Evolutionary conservation across 1,140 invertebrate species (phyloP).

Genomic region (Drosophila kanapiae): DNA sequence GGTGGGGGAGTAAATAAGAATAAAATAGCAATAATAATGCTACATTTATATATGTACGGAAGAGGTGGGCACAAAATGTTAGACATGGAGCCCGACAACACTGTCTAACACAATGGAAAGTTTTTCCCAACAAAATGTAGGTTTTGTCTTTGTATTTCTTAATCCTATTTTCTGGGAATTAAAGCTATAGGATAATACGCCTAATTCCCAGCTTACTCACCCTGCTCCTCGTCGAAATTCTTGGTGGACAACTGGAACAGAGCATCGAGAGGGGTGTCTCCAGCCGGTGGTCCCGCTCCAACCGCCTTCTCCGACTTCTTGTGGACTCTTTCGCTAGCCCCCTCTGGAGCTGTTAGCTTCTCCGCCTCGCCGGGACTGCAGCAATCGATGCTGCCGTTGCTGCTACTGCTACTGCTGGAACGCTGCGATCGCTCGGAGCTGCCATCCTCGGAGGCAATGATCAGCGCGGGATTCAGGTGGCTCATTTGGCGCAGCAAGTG

Average conservation of each 20-base stretch:
- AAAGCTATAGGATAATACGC: background rate
- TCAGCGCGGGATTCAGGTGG: slow-evolving; percentile 71
- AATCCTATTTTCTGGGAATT: too few species aligned
- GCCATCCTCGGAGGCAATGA: slow-evolving; percentile 84
- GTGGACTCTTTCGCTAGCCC: background rate
- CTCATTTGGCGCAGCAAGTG: slow-evolving; percentile 79
- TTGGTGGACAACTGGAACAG: slow-evolving; percentile 99
- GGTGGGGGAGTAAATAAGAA: too few species aligned
- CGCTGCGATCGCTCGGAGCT: slow-evolving; percentile 86
- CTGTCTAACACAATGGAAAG: too few species aligned
- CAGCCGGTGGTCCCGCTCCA: slow-evolving; percentile 79
- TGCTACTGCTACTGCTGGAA: slow-evolving; percentile 86
- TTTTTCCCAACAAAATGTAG: background rate
- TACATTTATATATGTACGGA: too few species aligned
- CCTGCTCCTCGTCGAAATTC: slow-evolving; percentile 94
- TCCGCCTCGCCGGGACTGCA: slow-evolving; percentile 87
- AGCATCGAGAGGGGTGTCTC: slow-evolving; percentile 95
- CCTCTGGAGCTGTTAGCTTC: background rate
- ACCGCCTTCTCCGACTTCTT: slow-evolving; percentile 18
- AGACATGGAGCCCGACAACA: too few species aligned
- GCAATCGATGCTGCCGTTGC: slow-evolving; percentile 88
- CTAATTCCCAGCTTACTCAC: slow-evolving; percentile 85
- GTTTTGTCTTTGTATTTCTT: background rate
- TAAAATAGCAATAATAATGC: too few species aligned
- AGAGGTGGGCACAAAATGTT: too few species aligned